Base-by-base conservation (phyloP, 2,888 invertebrate species). In the Brassicogethes aeneus region DNA sequence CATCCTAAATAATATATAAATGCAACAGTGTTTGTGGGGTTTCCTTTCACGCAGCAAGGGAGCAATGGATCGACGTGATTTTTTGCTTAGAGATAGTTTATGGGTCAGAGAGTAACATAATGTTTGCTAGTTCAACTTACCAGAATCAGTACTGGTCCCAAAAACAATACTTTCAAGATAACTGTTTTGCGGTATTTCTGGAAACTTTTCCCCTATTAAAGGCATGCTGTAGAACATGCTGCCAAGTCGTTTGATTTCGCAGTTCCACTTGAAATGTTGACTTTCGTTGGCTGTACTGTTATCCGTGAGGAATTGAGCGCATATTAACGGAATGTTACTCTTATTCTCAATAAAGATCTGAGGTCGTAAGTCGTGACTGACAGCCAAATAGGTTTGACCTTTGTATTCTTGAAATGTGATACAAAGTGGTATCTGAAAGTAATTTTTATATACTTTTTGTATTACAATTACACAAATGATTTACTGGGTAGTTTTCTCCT, bases 341-440 rank as follows among this genome's bases (percentile, higher is more conserved):
- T 74, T 72, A 65, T 95, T 95, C 60, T 80, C 76, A 8, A 94
- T 71, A 14, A 81, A 61, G 44, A 89, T 70, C 57, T 86, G 83
- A 1, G 93, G 92, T 45, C 81, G 77, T 1, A 74, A 70, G 62
- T 93, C 91, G 30, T 70, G 67, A 47, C 81, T 78, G 5, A 92
- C 69, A 2, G 80, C 76, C 42, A 92, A 67, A 60, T 81, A 79
- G 47, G 77, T 79, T 17, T 85, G 80, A 1, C 82, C 82, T 46
- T 82, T 79, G 52, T 79, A 75, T 53, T 80, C 78, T 53, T 83
- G 75, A 15, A 80, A 75, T 0, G 79, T 80, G 35, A 85, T 10
- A 13, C 32, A 32, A 12, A 32, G 3, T 12, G 85, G 75, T 16
- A 81, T 57, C 73, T 78, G 54, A 36, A 55, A 60, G 14, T 32